Conservation (phyloP, 2,113 vertebrate genomes). For the Ameiurus melas region DNA sequence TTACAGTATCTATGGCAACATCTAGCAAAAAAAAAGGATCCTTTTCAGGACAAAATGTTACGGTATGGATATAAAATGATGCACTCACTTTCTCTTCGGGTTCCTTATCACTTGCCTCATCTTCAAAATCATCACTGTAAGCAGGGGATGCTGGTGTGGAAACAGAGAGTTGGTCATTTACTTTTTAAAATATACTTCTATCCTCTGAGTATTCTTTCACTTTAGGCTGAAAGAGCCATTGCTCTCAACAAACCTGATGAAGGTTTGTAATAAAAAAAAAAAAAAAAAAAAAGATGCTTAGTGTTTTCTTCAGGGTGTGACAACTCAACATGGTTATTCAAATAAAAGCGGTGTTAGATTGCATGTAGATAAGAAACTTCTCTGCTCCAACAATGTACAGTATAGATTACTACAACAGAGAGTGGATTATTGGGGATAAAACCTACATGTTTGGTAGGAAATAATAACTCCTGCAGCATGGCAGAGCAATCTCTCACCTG, state of each 20-base stretch:
- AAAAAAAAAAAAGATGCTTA: background rate
- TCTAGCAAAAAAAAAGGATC: background rate
- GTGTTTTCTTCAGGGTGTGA: background rate
- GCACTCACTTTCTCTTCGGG: conserved; percentile 56
- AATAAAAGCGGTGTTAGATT: background rate
- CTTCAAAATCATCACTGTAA: conserved; percentile 92
- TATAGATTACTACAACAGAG: background rate
- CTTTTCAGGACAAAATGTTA: background rate
- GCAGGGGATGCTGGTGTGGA: conserved; percentile 65
- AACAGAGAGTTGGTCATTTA: background rate
- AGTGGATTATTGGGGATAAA: background rate
- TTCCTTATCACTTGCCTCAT: conserved; percentile 65
- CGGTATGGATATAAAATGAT: background rate
- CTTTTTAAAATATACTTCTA: background rate
- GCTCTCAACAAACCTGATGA: background rate
- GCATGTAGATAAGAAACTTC: background rate
- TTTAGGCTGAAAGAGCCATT: background rate
- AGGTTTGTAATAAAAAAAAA: background rate
- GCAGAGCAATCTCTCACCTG: background rate
- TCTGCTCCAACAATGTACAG: background rate
- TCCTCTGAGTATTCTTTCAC: background rate
- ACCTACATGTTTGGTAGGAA: background rate
- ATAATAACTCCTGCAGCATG: background rate
- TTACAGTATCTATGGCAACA: background rate
- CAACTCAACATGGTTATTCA: background rate